These are phyloP conservation scores for Taurulus bubalis DNA, from an alignment of 2,113 vertebrate genomes.

Conservation along the genomic window DNA sequence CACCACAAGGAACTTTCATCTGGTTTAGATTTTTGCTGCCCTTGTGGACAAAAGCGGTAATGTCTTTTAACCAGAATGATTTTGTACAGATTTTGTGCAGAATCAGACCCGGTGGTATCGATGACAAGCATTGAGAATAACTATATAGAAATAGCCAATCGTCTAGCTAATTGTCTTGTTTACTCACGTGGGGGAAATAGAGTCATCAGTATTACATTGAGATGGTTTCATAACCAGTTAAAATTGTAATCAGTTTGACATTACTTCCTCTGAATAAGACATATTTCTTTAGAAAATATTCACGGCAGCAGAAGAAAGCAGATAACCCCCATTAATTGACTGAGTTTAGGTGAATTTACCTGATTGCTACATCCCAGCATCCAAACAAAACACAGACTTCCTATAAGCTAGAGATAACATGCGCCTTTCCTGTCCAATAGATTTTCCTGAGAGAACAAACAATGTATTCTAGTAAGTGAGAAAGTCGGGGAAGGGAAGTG, in stretches of 20 bases:
- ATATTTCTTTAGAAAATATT: neutral
- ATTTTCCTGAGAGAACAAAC: constrained; percentile 1
- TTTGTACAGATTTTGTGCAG: too few relatives aligned
- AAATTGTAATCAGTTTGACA: neutral
- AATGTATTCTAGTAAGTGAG: constrained; percentile 25
- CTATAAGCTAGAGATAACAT: neutral
- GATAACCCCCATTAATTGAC: neutral
- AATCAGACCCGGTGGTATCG: too few relatives aligned
- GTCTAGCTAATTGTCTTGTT: too few relatives aligned
- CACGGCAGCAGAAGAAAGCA: neutral
- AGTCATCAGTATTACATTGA: too few relatives aligned
- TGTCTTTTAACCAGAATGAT: too few relatives aligned
- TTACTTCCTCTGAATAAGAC: neutral
- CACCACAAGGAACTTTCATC: too few relatives aligned
- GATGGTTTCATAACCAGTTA: neutral
- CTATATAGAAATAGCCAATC: neutral
- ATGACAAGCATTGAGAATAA: neutral
- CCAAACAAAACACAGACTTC: neutral
- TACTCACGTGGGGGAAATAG: neutral
- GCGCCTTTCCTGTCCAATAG: neutral
- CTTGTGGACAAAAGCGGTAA: too few relatives aligned
- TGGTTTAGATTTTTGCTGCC: too few relatives aligned
- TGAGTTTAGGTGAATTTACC: neutral
- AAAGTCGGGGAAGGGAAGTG: constrained; percentile 50
- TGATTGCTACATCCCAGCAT: neutral